phyloP scores from a whole-genome alignment of 2,797 vertebrate species.

The Pogonophryne albipinna region DNA sequence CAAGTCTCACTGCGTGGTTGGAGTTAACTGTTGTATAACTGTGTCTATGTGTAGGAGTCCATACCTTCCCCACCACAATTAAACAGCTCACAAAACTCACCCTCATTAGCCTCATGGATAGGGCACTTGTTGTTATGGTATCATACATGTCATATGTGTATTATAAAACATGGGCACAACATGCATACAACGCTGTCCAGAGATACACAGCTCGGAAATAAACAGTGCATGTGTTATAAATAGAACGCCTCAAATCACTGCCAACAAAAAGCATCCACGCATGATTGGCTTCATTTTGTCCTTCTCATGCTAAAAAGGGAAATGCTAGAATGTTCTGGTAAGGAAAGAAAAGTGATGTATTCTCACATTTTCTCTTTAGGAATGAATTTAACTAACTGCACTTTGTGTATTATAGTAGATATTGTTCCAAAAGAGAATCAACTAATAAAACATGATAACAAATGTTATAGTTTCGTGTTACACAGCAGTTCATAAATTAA shows the following conservation, averaged over 20 bases:
- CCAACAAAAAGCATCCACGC: constrained; percentile 13
- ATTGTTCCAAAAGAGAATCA: too few species aligned
- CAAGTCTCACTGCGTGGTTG: constrained; percentile 39
- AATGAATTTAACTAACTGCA: constrained; percentile 8
- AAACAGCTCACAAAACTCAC: constrained; percentile 48
- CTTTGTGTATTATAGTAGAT: too few species aligned
- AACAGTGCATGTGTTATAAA: constrained; percentile 11
- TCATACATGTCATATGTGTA: background rate
- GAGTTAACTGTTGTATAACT: constrained; percentile 53
- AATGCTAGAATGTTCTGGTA: constrained; percentile 19
- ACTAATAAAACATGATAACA: too few species aligned
- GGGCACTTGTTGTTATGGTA: background rate
- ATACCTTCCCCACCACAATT: constrained; percentile 54
- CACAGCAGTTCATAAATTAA: background rate
- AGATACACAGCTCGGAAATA: background rate
- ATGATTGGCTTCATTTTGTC: constrained; percentile 1
- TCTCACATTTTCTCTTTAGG: background rate
- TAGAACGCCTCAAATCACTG: constrained; percentile 11
- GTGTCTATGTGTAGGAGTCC: constrained; percentile 61
- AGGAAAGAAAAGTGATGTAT: background rate
- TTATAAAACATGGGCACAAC: background rate
- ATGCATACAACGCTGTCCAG: background rate
- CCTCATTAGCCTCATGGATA: constrained; percentile 47
- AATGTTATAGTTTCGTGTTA: too few species aligned
- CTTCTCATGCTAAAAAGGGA: constrained; percentile 1